Evolutionary conservation across 2,888 invertebrate species (phyloP), one percentile per base, ranked within the genome.

Genomic region (Dusona sp.): DNA sequence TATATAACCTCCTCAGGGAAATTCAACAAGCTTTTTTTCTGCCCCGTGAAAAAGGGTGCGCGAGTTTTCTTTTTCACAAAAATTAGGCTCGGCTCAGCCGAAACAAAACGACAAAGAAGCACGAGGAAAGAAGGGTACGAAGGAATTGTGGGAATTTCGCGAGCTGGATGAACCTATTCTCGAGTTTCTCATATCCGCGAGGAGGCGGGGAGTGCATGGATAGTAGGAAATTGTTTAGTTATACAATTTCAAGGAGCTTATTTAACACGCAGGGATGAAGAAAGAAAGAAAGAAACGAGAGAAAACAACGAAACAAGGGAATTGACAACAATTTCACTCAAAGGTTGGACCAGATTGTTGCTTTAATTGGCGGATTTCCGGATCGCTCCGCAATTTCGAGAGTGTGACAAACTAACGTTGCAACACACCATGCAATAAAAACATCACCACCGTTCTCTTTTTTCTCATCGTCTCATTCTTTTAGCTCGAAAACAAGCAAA

Each of bases 291-390:
- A 73, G 61, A 74, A 38, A 61, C 13, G 22, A 19, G 13, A 57
- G 38, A 57, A 42, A 36, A 64, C 25, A 19, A 29, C 22, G 65
- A 73, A 11, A 33, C 72, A 25, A 33, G 61, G 64, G 38, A 42
- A 38, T 22, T n/a, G 64, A 48, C 51, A 51, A 80, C 51, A 77
- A 77, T 68, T 75, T n/a, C 11, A 57, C 64, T 61, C 61, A 29
- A 29, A 61, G 25, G 25, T 29, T 11, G 64, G 67, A 72, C 38
- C n/a, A 33, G 22, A 25, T 77, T 42, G 54, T 85, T 79, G 83
- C 72, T 74, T 79, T 87, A 84, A 87, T 87, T 84, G 86, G 81
- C 36, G 84, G 81, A 84, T 86, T 77, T 72, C 61, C 67, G 81
- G 67, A 73, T 75, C 75, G 82, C 36, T 82, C 79, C 75, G 61